These are phyloP conservation scores for Sakesphorus luctuosus DNA, from an alignment of 2,113 vertebrate genomes.

Conservation along the genomic window DNA sequence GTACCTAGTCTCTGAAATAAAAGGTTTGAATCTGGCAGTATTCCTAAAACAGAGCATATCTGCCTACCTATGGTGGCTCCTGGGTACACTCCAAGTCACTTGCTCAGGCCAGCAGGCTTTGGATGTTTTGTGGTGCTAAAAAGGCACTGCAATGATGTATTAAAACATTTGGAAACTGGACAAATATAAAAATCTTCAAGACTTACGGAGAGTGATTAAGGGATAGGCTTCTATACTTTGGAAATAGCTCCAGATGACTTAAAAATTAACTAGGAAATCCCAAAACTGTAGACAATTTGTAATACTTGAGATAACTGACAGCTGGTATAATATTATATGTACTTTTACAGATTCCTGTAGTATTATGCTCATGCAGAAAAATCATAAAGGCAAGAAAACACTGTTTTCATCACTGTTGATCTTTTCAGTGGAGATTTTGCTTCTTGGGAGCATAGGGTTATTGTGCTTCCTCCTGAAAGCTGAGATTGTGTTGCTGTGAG, in stretches of 20 bases:
- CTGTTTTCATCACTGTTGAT: background rate
- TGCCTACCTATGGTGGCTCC: background rate
- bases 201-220: background rate
- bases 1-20: background rate
- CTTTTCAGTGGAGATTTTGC: background rate
- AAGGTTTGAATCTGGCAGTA: background rate
- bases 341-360: background rate
- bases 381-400: background rate
- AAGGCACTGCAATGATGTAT: background rate
- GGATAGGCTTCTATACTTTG: background rate
- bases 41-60: background rate
- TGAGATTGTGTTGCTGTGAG: background rate
- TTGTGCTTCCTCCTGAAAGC: background rate
- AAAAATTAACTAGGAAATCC: background rate
- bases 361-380: background rate
- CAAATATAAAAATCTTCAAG: background rate
- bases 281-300: background rate
- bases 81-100: background rate
- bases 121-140: background rate
- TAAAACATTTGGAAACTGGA: background rate
- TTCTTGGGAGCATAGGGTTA: background rate
- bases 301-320: background rate
- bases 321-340: background rate
- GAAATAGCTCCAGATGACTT: background rate
- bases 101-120: fast-evolving